Evolutionary conservation across 2,888 invertebrate species (phyloP).

Genomic region (Xylocampa areola): DNA sequence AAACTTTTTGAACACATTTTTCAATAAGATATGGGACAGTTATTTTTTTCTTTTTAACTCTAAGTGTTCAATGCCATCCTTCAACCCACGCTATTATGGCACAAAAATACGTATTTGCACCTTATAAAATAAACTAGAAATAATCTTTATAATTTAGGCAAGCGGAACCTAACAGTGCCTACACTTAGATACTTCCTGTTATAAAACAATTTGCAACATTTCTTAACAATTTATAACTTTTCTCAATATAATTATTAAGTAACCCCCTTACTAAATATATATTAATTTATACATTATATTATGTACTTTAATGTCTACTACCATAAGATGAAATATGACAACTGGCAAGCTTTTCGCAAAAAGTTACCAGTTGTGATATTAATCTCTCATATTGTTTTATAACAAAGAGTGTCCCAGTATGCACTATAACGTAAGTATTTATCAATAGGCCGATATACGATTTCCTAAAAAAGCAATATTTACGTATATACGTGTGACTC

Average conservation of each 20-base stretch:
- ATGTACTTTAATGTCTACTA: constrained; percentile 43
- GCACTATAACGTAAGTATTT: constrained; percentile 45
- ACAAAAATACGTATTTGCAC: constrained; percentile 72
- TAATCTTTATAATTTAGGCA: constrained; percentile 63
- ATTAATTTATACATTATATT: constrained; percentile 31
- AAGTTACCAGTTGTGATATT: constrained; percentile 25
- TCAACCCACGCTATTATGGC: constrained; percentile 72
- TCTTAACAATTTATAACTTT: constrained; percentile 44
- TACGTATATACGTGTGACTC: constrained; percentile 84
- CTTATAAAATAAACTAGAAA: constrained; percentile 55
- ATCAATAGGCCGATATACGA: constrained; percentile 73
- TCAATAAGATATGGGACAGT: constrained; percentile 86
- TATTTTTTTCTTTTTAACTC: constrained; percentile 62
- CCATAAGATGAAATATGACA: constrained; percentile 36
- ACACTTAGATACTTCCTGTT: constrained; percentile 27
- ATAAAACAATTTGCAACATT: constrained; percentile 42
- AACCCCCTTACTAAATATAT: constrained; percentile 38
- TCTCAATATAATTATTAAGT: constrained; percentile 46
- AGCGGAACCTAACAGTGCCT: constrained; percentile 66
- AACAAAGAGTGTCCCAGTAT: constrained; percentile 35
- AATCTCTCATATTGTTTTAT: constrained; percentile 22
- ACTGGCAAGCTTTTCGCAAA: constrained; percentile 22
- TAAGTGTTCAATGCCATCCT: constrained; percentile 67
- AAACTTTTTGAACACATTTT: constrained; percentile 87
- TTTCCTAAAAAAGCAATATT: constrained; percentile 76